Base-by-base conservation (phyloP, 2,113 vertebrate genomes). In the Bos indicus region DNA sequence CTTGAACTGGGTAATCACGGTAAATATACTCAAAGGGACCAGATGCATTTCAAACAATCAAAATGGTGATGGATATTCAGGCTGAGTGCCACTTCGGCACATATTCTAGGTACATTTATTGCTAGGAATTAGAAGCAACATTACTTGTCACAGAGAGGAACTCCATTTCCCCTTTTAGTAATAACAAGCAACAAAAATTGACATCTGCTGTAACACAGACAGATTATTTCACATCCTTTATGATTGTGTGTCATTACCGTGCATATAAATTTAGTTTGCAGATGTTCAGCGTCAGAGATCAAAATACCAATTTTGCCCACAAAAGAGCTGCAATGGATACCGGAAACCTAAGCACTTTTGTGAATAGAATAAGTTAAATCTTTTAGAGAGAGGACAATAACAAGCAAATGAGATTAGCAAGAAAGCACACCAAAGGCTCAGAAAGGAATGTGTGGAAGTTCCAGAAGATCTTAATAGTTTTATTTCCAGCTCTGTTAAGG, bases 21-120 rank as follows among this genome's bases (percentile, higher is more conserved):
- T 92, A 98, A 98, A 98, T 98, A 97, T 83, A 96, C 98, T 98
- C 97, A 60, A 89, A 98, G 98, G 97, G 94, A 96, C 97, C 98
- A 98, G 98, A 98, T 98, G 98, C 97, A 96, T 98, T 98, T 98
- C 98, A 97, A 95, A 97, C 98, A 98, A 98, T 97, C 87, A 87
- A 98, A 97, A 97, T 51, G n/a, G 96, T 97, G 97, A 98, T 36
- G 97, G 98, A 98, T 98, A 94, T 93, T 98, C 97, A 98, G 98
- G 97, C 98, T 96, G 97, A 96, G 74, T 98, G 98, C 97, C 98
- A 96, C 97, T 97, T 98, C 95, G 98, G 95, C 97, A 93, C 77
- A 52, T 94, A 98, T 98, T 98, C 93, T 97, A 98, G 98, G 97
- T 99, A 84, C 96, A 97, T 98, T 98, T 98, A 93, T 92, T 98